phyloP scores from a whole-genome alignment of 2,797 vertebrate genomes.

The Hippocampus kuda region DNA sequence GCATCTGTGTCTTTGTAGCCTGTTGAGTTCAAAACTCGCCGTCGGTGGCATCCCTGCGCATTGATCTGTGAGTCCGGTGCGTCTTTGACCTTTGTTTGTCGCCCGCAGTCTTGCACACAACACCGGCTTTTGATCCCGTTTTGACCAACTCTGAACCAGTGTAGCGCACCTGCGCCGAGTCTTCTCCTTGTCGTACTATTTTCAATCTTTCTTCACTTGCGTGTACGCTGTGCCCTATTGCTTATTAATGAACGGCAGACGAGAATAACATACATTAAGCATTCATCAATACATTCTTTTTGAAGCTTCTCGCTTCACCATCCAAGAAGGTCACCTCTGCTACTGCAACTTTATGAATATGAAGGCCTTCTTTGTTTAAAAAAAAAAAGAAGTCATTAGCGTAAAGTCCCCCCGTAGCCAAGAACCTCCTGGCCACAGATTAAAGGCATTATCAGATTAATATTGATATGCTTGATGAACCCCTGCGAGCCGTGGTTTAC shows the following conservation, averaged over 20 bases:
- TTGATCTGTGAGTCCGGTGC: conserved; percentile 48
- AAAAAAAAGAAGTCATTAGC: conserved; percentile 29
- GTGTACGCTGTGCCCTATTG: neutral
- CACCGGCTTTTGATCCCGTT: neutral
- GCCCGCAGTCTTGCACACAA: conserved; percentile 34
- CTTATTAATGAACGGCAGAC: neutral
- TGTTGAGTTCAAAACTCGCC: conserved; percentile 62
- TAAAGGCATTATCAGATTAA: conserved; percentile 54
- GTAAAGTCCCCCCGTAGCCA: conserved; percentile 32
- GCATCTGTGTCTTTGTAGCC: conserved; percentile 55
- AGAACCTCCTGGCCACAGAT: conserved; percentile 49
- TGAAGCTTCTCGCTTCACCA: conserved; percentile 17
- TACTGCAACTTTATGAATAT: conserved; percentile 28
- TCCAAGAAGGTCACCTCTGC: conserved; percentile 48
- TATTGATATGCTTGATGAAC: conserved; percentile 58
- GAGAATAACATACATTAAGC: neutral
- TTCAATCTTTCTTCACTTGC: neutral
- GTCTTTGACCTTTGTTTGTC: conserved; percentile 57
- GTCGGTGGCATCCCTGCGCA: conserved; percentile 47
- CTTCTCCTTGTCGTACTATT: neutral
- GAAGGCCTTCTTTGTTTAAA: conserved; percentile 24
- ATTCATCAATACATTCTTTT: conserved; percentile 3
- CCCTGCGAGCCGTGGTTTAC: conserved; percentile 38
- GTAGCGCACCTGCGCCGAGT: neutral
- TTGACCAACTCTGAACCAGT: neutral